phyloP scores from a whole-genome alignment of 2,113 vertebrate genomes.

The Xiphias gladius region DNA sequence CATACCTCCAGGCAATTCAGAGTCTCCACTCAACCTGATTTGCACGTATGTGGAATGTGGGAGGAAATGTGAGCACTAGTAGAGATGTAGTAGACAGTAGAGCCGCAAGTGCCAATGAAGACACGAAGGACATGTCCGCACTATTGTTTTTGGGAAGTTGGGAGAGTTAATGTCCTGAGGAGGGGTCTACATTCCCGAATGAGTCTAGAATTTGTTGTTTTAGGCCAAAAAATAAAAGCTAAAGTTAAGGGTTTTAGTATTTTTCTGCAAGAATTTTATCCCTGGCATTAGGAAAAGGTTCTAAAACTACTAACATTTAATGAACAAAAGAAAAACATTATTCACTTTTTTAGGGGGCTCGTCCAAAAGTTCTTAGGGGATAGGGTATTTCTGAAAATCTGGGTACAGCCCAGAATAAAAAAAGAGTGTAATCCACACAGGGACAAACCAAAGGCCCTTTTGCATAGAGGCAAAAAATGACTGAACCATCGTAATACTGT shows the following conservation, averaged over 20 bases:
- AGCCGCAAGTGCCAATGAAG: background rate
- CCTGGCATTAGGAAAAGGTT: background rate
- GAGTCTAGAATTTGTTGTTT: background rate
- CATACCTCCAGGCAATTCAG: constrained; percentile 51
- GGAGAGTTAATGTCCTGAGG: constrained; percentile 8
- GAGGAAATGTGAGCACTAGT: constrained; percentile 32
- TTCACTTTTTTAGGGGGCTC: too few species aligned
- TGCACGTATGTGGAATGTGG: constrained; percentile 31
- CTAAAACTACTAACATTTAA: background rate
- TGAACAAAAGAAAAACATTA: too few species aligned
- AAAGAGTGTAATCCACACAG: background rate
- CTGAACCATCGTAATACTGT: constrained; percentile 7
- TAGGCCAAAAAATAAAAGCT: background rate
- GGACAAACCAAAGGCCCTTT: constrained; percentile 5
- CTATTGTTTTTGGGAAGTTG: constrained; percentile 2
- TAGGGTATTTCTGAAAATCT: background rate
- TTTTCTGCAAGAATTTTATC: background rate
- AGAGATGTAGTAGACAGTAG: too few species aligned
- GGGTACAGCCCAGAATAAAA: background rate
- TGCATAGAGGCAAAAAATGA: constrained; percentile 16
- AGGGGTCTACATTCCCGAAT: constrained; percentile 1
- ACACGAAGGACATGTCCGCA: constrained; percentile 15
- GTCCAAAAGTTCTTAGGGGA: background rate
- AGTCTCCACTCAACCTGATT: constrained; percentile 51
- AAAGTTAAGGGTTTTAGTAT: background rate